Base-by-base conservation (phyloP, 2,888 invertebrate species). In the Synanthedon tipuliformis region DNA sequence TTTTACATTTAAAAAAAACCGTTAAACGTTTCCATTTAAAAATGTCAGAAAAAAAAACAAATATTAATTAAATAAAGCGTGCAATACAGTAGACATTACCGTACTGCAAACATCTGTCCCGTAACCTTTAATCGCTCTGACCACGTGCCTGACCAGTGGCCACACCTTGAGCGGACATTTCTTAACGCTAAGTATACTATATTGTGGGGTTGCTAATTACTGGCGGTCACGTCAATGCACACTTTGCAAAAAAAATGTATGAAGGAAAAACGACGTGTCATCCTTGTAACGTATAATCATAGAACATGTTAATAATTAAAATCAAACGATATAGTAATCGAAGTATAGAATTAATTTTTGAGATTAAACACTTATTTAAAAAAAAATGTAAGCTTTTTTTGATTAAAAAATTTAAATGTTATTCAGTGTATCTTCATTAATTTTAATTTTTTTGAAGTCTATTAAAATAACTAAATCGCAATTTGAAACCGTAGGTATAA, bases 91-190 rank as follows among this genome's bases (percentile, higher is more conserved):
- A 16, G 45, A 45, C 56, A 7, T 51, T 57, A 57, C 72, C 62
- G 68, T 65, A 57, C 40, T 34, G 55, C 61, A 57, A 67, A 70
- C 83, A 83, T 81, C 83, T 83, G 83, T 66, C 66, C 45, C 50
- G 57, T 77, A 62, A 76, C 77, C 75, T 81, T 34, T 34, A 34
- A 34, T 3, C 34, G 10, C 10, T 34, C 10, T 78, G 78, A 57
- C 55, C 58, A 64, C 64, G 52, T 57, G 50, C 34, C 45, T 51
- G 41, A 34, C 48, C 51, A 55, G 49, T 54, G 51, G 50, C 51
- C 53, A 18, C 55, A 55, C 53, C 54, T 55, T 53, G 45, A 5
- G 15, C 45, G 45, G 16, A 49, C 23, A 49, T 49, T 15, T 49
- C 49, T 45, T 45, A 45, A 45, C 12, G 15, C 15, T 45, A 23